phyloP scores from a whole-genome alignment of 2,113 vertebrate genomes.

The Aramus guarauna region DNA sequence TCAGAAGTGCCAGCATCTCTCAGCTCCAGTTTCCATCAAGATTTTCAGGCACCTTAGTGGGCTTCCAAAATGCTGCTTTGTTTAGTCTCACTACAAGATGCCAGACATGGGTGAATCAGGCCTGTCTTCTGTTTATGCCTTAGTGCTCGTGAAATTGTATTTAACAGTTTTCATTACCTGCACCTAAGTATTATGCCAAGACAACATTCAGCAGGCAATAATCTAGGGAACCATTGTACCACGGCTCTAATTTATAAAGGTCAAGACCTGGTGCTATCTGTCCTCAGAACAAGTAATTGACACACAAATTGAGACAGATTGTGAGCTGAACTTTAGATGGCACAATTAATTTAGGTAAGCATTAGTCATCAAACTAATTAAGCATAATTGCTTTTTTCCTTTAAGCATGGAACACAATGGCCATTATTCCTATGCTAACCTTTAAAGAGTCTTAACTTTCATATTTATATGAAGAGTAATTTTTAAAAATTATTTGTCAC shows the following conservation, averaged over 20 bases:
- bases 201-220: not conserved
- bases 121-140: not conserved
- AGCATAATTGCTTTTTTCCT: constrained; percentile 23
- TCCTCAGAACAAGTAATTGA: constrained; percentile 2
- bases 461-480: not conserved
- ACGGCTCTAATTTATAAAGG: constrained; percentile 12
- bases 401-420: not conserved
- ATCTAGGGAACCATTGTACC: not conserved
- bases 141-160: not conserved
- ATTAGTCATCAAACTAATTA: constrained; percentile 26
- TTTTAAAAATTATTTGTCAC: not conserved
- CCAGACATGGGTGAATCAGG: not conserved
- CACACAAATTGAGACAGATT: not conserved
- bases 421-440: not conserved
- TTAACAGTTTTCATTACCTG: not conserved
- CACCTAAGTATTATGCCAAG: not conserved
- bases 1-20: not conserved
- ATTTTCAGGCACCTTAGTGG: not conserved
- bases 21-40: not conserved
- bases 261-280: not conserved
- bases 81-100: not conserved
- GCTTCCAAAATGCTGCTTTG: not conserved
- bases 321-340: constrained; percentile 11
- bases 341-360: not conserved
- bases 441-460: not conserved